Evolutionary conservation across 1,140 invertebrate species (phyloP).

Genomic region (Calycopis cecrops): DNA sequence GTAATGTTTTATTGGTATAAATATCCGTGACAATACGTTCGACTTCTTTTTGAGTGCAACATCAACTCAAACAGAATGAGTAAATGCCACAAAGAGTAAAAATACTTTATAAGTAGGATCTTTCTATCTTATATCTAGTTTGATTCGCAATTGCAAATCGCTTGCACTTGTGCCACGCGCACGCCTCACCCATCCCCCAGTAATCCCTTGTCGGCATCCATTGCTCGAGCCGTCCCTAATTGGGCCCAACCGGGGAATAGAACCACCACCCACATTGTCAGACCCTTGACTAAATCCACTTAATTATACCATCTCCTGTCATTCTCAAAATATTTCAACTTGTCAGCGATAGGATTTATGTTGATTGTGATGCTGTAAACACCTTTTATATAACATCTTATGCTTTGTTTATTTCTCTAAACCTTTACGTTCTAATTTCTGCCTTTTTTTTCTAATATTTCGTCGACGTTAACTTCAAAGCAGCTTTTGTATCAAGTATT

Average conservation of each 20-base stretch:
- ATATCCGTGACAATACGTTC: too few species aligned
- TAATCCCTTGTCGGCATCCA: slow-evolving; percentile 18
- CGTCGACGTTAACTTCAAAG: too few species aligned
- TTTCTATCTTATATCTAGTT: too few species aligned
- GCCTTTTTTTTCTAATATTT: too few species aligned
- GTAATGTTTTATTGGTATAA: too few species aligned
- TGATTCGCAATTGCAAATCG: slow-evolving; percentile 19
- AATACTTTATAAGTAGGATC: too few species aligned
- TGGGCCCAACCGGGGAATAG: slow-evolving; percentile 19
- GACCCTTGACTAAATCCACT: slow-evolving; percentile 26
- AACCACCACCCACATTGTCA: slow-evolving; percentile 19
- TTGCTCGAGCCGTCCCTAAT: slow-evolving; percentile 34
- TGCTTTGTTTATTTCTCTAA: too few species aligned
- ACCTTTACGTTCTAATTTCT: too few species aligned
- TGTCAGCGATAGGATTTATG: slow-evolving; percentile 24
- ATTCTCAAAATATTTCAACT: slow-evolving; percentile 23
- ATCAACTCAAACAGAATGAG: too few species aligned
- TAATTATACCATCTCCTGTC: slow-evolving; percentile 39
- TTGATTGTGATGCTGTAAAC: slow-evolving; percentile 15
- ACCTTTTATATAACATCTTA: not conserved
- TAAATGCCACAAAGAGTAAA: too few species aligned
- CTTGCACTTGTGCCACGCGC: slow-evolving; percentile 24
- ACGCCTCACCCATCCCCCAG: slow-evolving; percentile 6
- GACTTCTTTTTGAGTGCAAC: too few species aligned
- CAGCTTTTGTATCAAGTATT: too few species aligned